phyloP scores from a whole-genome alignment of 2,113 vertebrate species.

The Cottus gobio region DNA sequence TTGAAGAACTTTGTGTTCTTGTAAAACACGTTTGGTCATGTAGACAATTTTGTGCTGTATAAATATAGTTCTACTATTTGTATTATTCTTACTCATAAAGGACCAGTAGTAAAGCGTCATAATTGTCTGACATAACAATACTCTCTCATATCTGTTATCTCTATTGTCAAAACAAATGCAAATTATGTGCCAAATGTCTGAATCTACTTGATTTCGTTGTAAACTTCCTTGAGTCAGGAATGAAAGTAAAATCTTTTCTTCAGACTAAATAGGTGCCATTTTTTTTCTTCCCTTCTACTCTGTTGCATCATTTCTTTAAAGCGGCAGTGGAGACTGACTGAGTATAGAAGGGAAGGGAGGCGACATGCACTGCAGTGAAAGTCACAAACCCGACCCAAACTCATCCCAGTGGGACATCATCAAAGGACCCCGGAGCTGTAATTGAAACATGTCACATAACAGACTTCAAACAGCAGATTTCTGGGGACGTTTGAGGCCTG shows the following conservation, averaged over 20 bases:
- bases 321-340: not conserved
- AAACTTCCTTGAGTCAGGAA: not conserved
- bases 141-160: too few relatives aligned
- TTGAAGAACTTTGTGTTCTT: too few relatives aligned
- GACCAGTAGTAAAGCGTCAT: too few relatives aligned
- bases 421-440: not conserved
- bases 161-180: not conserved
- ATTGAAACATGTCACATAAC: slow-evolving; percentile 1
- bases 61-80: too few relatives aligned
- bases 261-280: not conserved
- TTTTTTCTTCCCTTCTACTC: not conserved
- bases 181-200: not conserved
- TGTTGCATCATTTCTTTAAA: not conserved
- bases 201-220: not conserved
- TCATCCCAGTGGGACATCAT: not conserved
- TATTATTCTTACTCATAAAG: too few relatives aligned
- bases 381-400: not conserved
- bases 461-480: not conserved
- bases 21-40: too few relatives aligned
- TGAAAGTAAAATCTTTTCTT: not conserved
- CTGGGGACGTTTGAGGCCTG: not conserved
- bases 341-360: not conserved
- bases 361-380: not conserved
- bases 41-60: too few relatives aligned
- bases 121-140: too few relatives aligned